Evolutionary conservation across 2,888 invertebrate genomes (phyloP).

Genomic region (Phlogophora meticulosa): DNA sequence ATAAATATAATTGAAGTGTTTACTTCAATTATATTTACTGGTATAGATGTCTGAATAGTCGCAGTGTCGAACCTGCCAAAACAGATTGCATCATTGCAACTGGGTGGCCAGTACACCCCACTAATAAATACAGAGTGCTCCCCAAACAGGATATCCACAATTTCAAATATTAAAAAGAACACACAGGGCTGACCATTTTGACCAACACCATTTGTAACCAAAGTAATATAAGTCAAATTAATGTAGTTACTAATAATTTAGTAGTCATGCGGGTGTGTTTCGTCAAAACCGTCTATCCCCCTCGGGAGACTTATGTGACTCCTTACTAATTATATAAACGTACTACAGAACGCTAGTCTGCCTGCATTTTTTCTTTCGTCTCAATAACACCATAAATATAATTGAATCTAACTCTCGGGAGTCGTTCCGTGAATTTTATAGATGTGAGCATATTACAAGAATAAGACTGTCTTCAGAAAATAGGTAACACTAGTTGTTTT

Average conservation of each 20-base stretch:
- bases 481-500: background rate
- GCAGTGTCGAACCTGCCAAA: too few relatives aligned
- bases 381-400: slow-evolving; percentile 37
- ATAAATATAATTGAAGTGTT: too few relatives aligned
- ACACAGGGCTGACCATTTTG: slow-evolving; percentile 30
- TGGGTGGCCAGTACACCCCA: background rate
- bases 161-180: slow-evolving; percentile 38
- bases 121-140: slow-evolving; percentile 6
- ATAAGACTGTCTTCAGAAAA: background rate
- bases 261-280: slow-evolving; percentile 73
- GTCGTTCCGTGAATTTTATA: slow-evolving; percentile 38
- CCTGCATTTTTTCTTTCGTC: slow-evolving; percentile 34
- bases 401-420: slow-evolving; percentile 46
- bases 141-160: slow-evolving; percentile 45
- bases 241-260: slow-evolving; percentile 61
- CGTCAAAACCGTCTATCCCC: slow-evolving; percentile 60
- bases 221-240: slow-evolving; percentile 67
- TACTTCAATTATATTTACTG: too few relatives aligned
- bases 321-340: slow-evolving; percentile 47
- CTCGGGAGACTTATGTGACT: slow-evolving; percentile 51
- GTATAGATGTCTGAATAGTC: too few relatives aligned
- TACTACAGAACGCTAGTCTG: slow-evolving; percentile 17
- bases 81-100: too few relatives aligned
- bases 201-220: slow-evolving; percentile 48
- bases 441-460: slow-evolving; percentile 10